Percentiles rank a stretch among this genome's conserved stretches.
These are phyloP conservation scores for Trachymyrmex cornetzi DNA, from an alignment of 1,140 invertebrate genomes.

Conservation along the genomic window DNA sequence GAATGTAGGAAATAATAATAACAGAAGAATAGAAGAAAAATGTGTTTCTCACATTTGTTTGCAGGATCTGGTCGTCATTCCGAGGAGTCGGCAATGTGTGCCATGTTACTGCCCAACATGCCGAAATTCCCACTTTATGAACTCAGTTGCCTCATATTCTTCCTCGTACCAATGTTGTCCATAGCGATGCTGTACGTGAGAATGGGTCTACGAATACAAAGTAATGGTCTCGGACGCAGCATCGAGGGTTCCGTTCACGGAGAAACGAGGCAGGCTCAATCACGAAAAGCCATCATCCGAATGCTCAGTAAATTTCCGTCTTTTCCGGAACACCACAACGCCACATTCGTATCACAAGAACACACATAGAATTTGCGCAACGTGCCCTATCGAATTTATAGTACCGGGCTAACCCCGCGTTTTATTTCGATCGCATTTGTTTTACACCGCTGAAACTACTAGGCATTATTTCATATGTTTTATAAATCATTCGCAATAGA, in stretches of 20 bases:
- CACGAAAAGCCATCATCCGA: slow-evolving; percentile 91
- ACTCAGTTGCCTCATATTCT: slow-evolving; percentile 93
- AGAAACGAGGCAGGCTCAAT: slow-evolving; percentile 89
- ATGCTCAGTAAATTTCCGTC: slow-evolving; percentile 91
- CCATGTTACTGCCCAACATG: slow-evolving; percentile 88
- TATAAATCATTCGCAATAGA: slow-evolving; percentile 10
- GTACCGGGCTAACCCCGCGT: too few relatives aligned
- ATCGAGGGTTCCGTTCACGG: slow-evolving; percentile 89
- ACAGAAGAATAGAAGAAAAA: background rate
- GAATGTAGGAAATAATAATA: background rate
- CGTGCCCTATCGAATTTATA: slow-evolving; percentile 4
- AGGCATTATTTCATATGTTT: background rate
- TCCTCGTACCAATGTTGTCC: slow-evolving; percentile 93
- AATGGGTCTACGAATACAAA: slow-evolving; percentile 91
- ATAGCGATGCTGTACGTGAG: slow-evolving; percentile 92
- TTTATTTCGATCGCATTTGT: slow-evolving; percentile 13
- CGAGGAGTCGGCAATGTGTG: slow-evolving; percentile 92
- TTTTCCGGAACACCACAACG: background rate
- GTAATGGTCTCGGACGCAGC: slow-evolving; percentile 82
- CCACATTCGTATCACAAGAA: background rate
- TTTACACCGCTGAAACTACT: background rate
- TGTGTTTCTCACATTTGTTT: slow-evolving; percentile 22
- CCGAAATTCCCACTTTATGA: slow-evolving; percentile 90
- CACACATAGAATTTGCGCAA: background rate
- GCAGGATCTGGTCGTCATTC: slow-evolving; percentile 83